Base-by-base conservation (phyloP, 2,888 invertebrate genomes). In the Bimastos eiseni region DNA sequence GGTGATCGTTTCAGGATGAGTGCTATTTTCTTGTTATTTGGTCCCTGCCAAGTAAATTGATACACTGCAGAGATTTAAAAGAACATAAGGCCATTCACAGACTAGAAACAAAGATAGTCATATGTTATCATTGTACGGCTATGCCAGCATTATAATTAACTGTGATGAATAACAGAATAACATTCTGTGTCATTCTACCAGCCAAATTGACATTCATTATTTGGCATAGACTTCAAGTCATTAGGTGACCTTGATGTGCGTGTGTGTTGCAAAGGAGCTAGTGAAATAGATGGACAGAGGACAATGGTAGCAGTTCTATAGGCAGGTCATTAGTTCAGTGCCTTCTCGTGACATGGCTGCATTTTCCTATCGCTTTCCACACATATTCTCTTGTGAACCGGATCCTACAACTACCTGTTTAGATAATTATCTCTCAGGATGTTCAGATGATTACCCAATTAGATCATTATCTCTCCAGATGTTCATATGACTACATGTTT, bases 11-110 rank as follows among this genome's bases (percentile, higher is more conserved):
- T 93, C 30, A 94, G 92, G 89, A 93, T 93, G 33, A 94, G 91
- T 4, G 94, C 93, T 90, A 94, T 94, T 92, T 93, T 93, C 41
- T 94, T 94, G 34, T 94, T 94, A 30, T 93, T 92, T 41, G 93
- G 93, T 92, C 93, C 93, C 95, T 95, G 83, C 24, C 88, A 92
- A 70, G 70, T 70, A 70, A 30, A 70, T 70, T n/a, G 70, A 70
- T 70, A 30, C 5, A 70, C 30, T 70, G 70, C 8, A 70, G n/a
- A 70, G n/a, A 30, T 70, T n/a, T 70, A 8, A 70, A n/a, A 30
- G 11, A n/a, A 70, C 2, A 70, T 49, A 49, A 49, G 49, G 24
- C 49, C 5, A 24, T 49, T 49, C 13, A 41, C 41, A 41, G 41
- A 11, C 15, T 41, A 41, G 13, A 13, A 17, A 41, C 15, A 41